Percentiles rank a stretch among this genome's conserved stretches.
Evolutionary conservation across 1,140 invertebrate species (phyloP).

Genomic region (Riptortus pedestris): DNA sequence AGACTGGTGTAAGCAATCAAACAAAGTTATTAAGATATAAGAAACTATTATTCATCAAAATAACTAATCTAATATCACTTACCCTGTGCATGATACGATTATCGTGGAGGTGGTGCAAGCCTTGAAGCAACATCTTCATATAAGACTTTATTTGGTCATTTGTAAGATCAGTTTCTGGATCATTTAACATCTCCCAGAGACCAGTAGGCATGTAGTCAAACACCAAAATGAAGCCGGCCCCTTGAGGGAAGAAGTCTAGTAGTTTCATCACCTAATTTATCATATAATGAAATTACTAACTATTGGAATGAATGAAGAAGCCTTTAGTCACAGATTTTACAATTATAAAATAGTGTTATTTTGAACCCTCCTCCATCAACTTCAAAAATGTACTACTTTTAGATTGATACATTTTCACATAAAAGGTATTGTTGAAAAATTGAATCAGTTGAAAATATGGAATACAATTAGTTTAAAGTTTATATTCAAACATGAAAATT

Average conservation of each 20-base stretch:
- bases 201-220: conserved; percentile 90
- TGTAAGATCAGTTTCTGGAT: conserved; percentile 58
- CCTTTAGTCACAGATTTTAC: background rate
- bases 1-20: background rate
- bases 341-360: background rate
- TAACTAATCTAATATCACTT: no score
- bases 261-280: conserved; percentile 69
- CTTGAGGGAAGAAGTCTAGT: conserved; percentile 80
- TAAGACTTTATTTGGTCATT: conserved; percentile 75
- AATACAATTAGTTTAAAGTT: no score
- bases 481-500: no score
- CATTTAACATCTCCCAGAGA: conserved; percentile 74
- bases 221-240: conserved; percentile 78
- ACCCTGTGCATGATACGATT: conserved; percentile 92
- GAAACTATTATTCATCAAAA: no score
- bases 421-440: no score
- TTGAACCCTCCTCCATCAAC: background rate
- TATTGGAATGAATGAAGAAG: background rate
- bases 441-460: no score
- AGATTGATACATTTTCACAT: no score
- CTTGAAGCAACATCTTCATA: conserved; percentile 82
- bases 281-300: background rate
- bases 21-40: no score
- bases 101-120: conserved; percentile 78
- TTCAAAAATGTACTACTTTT: background rate